Conservation (phyloP, 37 sponge, comb jelly and placozoan species). For the Petrosia ficiformis region DNA sequence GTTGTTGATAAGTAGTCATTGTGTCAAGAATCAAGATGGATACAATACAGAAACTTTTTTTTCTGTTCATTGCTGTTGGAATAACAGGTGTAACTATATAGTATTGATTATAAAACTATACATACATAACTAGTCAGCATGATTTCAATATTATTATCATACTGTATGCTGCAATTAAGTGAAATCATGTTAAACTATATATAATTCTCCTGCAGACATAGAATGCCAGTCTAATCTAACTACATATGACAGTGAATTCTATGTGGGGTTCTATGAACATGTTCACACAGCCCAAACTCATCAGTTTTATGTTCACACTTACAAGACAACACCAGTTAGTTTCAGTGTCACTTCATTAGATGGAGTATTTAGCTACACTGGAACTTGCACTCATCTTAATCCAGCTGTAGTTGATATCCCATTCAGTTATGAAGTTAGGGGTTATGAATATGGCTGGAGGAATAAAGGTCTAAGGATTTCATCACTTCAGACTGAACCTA, state of each 20-base stretch:
- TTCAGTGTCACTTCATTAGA: background rate
- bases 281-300: background rate
- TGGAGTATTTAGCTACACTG: background rate
- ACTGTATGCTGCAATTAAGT: too few species aligned
- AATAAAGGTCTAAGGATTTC: background rate
- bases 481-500: background rate
- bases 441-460: background rate
- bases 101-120: too few species aligned
- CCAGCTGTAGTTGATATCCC: background rate
- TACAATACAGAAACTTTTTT: too few species aligned
- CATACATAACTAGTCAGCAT: too few species aligned
- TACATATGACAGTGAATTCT: slow-evolving; percentile 1
- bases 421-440: background rate
- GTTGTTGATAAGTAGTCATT: too few species aligned
- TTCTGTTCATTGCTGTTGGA: too few species aligned
- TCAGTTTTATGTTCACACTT: background rate
- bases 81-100: too few species aligned
- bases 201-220: too few species aligned
- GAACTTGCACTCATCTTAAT: background rate
- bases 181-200: too few species aligned
- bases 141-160: too few species aligned
- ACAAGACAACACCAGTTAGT: background rate
- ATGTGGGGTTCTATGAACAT: background rate
- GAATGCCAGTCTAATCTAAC: too few species aligned
- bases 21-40: too few species aligned